phyloP scores from a whole-genome alignment of 2,888 invertebrate species.

The Synanthedon vespiformis region DNA sequence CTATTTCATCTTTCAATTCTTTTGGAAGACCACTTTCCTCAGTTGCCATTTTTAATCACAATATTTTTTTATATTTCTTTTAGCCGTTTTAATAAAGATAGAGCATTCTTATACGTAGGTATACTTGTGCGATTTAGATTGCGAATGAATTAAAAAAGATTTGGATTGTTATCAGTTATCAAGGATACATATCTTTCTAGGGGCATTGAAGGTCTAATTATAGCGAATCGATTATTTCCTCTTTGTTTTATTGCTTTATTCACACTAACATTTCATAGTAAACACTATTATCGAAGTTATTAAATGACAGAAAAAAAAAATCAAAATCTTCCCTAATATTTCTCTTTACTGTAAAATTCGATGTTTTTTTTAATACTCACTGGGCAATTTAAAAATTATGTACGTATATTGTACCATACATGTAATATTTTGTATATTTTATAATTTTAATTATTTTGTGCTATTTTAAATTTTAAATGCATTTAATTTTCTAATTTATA shows the following conservation, averaged over 20 bases:
- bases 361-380: no score
- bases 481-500: no score
- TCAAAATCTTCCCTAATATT: no score
- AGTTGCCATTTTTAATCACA: slow-evolving; percentile 24
- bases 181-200: slow-evolving; percentile 28
- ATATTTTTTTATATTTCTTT: background rate
- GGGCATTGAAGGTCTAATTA: slow-evolving; percentile 32
- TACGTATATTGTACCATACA: no score
- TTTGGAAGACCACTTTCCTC: slow-evolving; percentile 15
- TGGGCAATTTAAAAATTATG: no score
- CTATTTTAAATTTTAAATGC: no score
- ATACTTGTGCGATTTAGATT: slow-evolving; percentile 34
- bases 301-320: no score
- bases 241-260: slow-evolving; percentile 2
- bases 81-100: background rate
- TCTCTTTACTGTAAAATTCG: no score
- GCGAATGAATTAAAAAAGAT: slow-evolving; percentile 48
- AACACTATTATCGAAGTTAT: no score
- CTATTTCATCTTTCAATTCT: slow-evolving; percentile 39
- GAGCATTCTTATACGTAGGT: background rate
- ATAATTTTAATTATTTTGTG: no score
- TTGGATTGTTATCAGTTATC: slow-evolving; percentile 39
- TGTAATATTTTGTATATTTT: no score
- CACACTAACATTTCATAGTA: background rate
- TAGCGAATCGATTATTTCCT: slow-evolving; percentile 18